A percentile compares a stretch with the other conserved stretches of the same genome.
phyloP scores from a whole-genome alignment of 37 sponge, comb jelly and placozoan genomes.

The Lycopodina hypogea region DNA sequence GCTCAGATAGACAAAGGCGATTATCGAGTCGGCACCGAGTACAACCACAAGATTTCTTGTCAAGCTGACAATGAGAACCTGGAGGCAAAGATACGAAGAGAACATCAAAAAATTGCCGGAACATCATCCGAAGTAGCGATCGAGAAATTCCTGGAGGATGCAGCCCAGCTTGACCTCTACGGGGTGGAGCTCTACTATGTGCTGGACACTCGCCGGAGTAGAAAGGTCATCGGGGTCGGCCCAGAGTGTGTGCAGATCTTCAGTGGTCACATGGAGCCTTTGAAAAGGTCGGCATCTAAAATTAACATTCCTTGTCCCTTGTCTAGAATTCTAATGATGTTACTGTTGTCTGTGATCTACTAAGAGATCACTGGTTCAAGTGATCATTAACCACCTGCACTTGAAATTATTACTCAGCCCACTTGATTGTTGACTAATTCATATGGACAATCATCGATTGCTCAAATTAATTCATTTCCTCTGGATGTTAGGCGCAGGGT shows the following conservation, averaged over 20 bases:
- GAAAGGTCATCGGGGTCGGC: conserved; percentile 53
- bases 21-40: conserved; percentile 30
- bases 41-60: conserved; percentile 31
- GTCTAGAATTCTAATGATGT: background rate
- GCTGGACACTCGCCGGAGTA: background rate
- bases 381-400: background rate
- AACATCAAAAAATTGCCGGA: conserved; percentile 62
- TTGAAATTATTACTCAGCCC: no score
- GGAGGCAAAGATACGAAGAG: conserved; percentile 37
- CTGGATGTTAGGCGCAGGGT: no score
- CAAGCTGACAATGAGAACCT: conserved; percentile 20
- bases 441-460: no score
- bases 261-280: conserved; percentile 27
- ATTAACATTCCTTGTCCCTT: no score
- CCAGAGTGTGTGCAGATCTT: conserved; percentile 50
- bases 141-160: conserved; percentile 68
- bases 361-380: background rate
- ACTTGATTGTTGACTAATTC: no score
- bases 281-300: conserved; percentile 48
- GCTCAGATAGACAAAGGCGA: conserved; percentile 73
- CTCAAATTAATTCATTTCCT: no score
- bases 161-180: conserved; percentile 38
- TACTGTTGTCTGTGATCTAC: background rate
- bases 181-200: conserved; percentile 61
- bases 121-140: conserved; percentile 46